Conservation (phyloP, 2,888 invertebrate species). For the Apotomis capreana region DNA sequence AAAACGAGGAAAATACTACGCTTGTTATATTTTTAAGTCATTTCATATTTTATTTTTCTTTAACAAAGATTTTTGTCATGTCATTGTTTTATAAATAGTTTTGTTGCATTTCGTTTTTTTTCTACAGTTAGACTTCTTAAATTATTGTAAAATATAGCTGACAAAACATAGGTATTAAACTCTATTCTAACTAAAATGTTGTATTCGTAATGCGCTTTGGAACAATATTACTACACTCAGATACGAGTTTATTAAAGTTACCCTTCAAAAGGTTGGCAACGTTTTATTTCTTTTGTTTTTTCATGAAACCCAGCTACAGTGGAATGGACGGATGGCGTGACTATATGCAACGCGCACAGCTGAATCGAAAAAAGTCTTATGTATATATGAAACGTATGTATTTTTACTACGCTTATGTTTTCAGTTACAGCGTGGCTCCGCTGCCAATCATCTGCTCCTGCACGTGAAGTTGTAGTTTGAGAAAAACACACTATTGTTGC, state of each 20-base stretch:
- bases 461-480: conserved; percentile 24
- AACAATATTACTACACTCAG: conserved; percentile 1
- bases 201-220: not conserved
- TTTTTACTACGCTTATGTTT: not conserved
- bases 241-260: conserved; percentile 22
- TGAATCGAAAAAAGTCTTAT: conserved; percentile 11
- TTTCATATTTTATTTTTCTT: not conserved
- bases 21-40: not conserved
- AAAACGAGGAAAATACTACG: not conserved
- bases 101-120: no score
- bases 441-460: conserved; percentile 15
- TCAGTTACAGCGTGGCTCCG: not conserved
- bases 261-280: conserved; percentile 20
- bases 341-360: conserved; percentile 14
- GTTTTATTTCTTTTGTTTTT: conserved; percentile 19
- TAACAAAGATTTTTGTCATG: not conserved
- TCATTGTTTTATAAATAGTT: no score
- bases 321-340: conserved; percentile 31
- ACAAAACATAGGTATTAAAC: not conserved
- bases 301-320: not conserved
- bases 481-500: conserved; percentile 9
- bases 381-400: not conserved
- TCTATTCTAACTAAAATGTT: no score
- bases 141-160: not conserved
- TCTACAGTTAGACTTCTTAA: no score